Percentiles rank a stretch among this genome's conserved stretches.
Conservation (phyloP, 2,888 invertebrate species). For the Oeneis ivallda region DNA sequence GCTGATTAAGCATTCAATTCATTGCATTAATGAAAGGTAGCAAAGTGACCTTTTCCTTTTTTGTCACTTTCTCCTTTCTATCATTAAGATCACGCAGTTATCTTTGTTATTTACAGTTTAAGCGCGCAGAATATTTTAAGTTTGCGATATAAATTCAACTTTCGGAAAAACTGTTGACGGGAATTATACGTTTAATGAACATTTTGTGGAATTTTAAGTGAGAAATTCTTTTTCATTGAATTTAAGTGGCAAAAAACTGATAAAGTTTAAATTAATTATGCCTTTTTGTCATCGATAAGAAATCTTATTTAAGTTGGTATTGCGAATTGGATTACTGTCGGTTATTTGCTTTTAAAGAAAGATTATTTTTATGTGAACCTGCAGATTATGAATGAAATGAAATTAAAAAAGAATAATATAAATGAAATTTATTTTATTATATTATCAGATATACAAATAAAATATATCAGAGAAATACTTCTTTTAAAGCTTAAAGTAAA, state of each 20-base stretch:
- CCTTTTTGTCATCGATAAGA: slow-evolving; percentile 17
- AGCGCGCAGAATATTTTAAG: slow-evolving; percentile 40
- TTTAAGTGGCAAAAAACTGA: slow-evolving; percentile 15
- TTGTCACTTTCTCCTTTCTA: slow-evolving; percentile 3
- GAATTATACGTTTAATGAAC: slow-evolving; percentile 29
- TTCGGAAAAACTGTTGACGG: slow-evolving; percentile 19
- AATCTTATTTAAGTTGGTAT: slow-evolving; percentile 10
- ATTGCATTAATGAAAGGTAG: no score
- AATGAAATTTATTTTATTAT: no score
- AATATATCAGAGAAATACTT: no score
- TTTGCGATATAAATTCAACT: slow-evolving; percentile 18
- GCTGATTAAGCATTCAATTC: no score
- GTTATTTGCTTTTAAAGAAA: neutral
- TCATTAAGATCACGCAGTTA: neutral
- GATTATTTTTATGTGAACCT: neutral
- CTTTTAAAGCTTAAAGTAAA: no score
- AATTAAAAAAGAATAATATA: no score
- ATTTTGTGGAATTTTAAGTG: slow-evolving; percentile 15
- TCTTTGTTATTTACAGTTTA: slow-evolving; percentile 25
- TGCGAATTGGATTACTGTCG: slow-evolving; percentile 5
- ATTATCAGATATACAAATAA: no score
- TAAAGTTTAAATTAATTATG: slow-evolving; percentile 11
- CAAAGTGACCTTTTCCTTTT: neutral
- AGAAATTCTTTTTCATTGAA: slow-evolving; percentile 27
- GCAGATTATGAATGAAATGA: no score